phyloP scores from a whole-genome alignment of 2,797 vertebrate genomes.

The Australoheros facetus region DNA sequence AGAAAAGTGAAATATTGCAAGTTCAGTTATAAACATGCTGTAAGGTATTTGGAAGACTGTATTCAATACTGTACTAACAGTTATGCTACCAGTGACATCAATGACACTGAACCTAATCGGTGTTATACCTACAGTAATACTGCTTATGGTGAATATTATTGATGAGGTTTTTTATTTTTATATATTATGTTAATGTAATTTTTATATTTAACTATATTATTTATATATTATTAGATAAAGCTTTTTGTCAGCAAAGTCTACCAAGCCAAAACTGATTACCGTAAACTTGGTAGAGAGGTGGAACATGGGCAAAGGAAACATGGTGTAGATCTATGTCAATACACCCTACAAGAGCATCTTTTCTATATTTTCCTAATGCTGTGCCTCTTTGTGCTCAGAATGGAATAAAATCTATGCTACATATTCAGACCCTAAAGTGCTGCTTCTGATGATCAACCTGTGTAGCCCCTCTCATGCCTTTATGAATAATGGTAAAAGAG shows the following conservation, averaged over 20 bases:
- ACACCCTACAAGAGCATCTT: neutral
- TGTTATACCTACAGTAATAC: neutral
- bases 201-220: neutral
- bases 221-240: neutral
- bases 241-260: neutral
- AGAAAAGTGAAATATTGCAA: neutral
- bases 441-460: constrained; percentile 2
- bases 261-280: neutral
- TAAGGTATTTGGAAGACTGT: constrained; percentile 1
- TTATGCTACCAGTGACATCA: neutral
- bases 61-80: constrained; percentile 1
- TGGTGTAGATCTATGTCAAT: neutral
- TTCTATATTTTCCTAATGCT: neutral
- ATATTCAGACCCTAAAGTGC: constrained; percentile 2
- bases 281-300: neutral
- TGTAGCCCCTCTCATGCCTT: constrained; percentile 5
- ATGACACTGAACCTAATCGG: neutral
- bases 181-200: neutral
- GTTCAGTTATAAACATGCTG: neutral
- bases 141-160: neutral
- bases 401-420: constrained; percentile 15
- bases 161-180: neutral
- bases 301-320: neutral
- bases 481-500: constrained; percentile 22
- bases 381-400: constrained; percentile 11